Evolutionary conservation across 2,113 vertebrate species (phyloP).

Genomic region (Panurus biarmicus): DNA sequence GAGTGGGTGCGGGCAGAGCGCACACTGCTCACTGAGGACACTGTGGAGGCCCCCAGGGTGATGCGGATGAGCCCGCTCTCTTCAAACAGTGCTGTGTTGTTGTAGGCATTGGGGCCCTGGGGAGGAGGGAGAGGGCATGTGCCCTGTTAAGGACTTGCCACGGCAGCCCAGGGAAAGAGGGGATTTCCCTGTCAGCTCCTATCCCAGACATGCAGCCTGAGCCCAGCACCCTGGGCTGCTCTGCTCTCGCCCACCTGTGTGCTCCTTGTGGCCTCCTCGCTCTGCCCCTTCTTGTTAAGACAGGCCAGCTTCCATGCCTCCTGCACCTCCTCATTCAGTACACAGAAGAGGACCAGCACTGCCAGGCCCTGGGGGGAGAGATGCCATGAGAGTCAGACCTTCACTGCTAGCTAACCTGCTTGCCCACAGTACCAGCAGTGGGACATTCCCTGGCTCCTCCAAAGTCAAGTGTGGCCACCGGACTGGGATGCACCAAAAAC

Average conservation of each 20-base stretch:
- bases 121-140: background rate
- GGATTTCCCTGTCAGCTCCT: background rate
- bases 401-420: background rate
- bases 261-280: constrained; percentile 79
- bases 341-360: constrained; percentile 86
- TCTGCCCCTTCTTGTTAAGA: constrained; percentile 82
- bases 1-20: constrained; percentile 80
- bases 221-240: background rate
- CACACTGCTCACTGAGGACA: constrained; percentile 96
- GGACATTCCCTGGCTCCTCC: background rate
- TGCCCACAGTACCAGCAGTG: rapidly evolving
- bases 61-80: constrained; percentile 97
- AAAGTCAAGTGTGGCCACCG: background rate
- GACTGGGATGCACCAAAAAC: background rate
- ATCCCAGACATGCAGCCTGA: background rate
- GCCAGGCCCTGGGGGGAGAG: constrained; percentile 77
- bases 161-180: rapidly evolving
- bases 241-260: constrained; percentile 74
- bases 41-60: constrained; percentile 92
- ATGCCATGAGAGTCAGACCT: background rate
- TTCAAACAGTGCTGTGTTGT: constrained; percentile 91
- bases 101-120: constrained; percentile 88
- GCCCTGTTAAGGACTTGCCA: background rate
- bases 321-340: constrained; percentile 86
- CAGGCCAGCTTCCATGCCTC: constrained; percentile 90